These are phyloP conservation scores for Hyposmocoma kahamanoa DNA, from an alignment of 1,140 invertebrate species.

Conservation along the genomic window DNA sequence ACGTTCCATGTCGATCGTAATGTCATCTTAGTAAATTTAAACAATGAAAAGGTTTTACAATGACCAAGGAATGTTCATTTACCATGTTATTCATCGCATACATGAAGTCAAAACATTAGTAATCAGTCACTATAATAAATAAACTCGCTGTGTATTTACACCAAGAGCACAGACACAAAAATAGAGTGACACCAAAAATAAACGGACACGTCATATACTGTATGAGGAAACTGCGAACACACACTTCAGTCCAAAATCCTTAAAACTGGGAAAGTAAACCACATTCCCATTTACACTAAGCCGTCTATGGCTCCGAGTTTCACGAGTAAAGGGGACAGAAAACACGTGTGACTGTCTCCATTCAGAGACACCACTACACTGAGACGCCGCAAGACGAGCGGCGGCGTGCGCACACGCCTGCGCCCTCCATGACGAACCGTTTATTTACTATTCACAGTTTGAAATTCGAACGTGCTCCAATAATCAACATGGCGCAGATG, in stretches of 20 bases:
- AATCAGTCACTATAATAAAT: constrained; percentile 12
- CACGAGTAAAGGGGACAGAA: constrained; percentile 12
- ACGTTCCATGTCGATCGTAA: too few relatives aligned
- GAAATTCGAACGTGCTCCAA: constrained; percentile 56
- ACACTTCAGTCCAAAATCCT: constrained; percentile 16
- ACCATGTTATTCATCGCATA: too few relatives aligned
- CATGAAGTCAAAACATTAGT: background rate
- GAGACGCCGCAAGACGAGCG: constrained; percentile 27
- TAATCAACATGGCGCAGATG: constrained; percentile 51
- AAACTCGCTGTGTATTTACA: constrained; percentile 40
- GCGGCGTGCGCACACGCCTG: constrained; percentile 36
- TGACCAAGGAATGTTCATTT: too few relatives aligned
- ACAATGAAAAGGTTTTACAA: too few relatives aligned
- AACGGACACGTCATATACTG: constrained; percentile 36
- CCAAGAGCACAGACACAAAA: constrained; percentile 43
- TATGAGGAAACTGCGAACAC: constrained; percentile 28
- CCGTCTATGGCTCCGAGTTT: constrained; percentile 24
- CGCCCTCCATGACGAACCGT: constrained; percentile 43
- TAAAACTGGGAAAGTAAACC: constrained; percentile 4
- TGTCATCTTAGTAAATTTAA: too few relatives aligned
- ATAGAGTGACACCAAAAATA: constrained; percentile 63
- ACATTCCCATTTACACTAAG: constrained; percentile 18
- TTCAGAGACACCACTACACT: constrained; percentile 53
- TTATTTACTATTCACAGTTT: constrained; percentile 67
- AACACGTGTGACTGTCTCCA: constrained; percentile 46